Base-by-base conservation (phyloP, 2,113 vertebrate genomes). In the Hucho hucho region DNA sequence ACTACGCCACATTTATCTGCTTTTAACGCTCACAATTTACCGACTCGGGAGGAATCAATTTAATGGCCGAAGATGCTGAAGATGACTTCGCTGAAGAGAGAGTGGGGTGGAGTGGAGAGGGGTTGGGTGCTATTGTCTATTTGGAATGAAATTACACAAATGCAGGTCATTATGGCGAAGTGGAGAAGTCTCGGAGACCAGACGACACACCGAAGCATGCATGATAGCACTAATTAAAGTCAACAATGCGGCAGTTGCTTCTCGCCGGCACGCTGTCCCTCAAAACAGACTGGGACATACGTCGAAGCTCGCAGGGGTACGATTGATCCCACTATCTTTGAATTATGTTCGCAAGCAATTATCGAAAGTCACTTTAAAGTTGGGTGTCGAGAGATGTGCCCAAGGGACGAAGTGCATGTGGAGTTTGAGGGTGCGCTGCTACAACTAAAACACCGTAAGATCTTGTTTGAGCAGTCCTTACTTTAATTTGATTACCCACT, bases 401-500 rank as follows among this genome's bases (percentile, higher is more conserved):
- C 49, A 66, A 7, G 68, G 32, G 70, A 24, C 59, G 70, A 78
- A 78, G 61, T 24, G 22, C 64, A 61, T 66, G 76, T 64, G 71
- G 74, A 9, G 4, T 49, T 7, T n/a, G 43, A 22, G 2, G 13
- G 37, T 6, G 18, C 32, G n/a, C 9, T 14, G 37, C 29, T n/a
- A 69, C 26, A 69, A 68, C 26, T 37, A 12, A 37, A 32, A 20
- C 29, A 22, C 25, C 25, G 29, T 49, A 83, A 68, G 82, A 29
- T 78, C 84, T 82, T 81, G 78, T 85, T 82, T 83, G 79, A 83
- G 71, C 69, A 72, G 72, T 87, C 82, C 76, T 80, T 79, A 24
- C 79, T 88, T 86, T 89, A 90, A 88, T 89, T 91, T 82, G 77
- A 79, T 88, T 81, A 79, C 64, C 72, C 68, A 65, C 70, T 72